Percentiles rank a stretch among this genome's conserved stretches.
Evolutionary conservation across 2,113 vertebrate genomes (phyloP).

Genomic region (Calidris pygmaea): DNA sequence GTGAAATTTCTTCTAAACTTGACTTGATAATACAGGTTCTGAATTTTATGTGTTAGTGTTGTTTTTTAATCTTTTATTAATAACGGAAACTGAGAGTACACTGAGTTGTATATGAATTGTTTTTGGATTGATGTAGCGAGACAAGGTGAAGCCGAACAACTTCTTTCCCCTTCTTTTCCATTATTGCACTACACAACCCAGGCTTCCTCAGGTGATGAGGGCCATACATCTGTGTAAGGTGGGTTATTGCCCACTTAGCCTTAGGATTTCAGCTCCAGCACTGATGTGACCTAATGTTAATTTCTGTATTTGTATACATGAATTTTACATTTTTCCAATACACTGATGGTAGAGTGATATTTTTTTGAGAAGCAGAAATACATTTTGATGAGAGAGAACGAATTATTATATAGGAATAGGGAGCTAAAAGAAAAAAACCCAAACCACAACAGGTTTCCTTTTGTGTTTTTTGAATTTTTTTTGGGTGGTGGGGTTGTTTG

Average conservation of each 20-base stretch:
- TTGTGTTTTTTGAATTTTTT: background rate
- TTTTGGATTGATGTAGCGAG: background rate
- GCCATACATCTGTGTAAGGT: accelerated
- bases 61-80: background rate
- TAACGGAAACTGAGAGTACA: background rate
- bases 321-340: background rate
- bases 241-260: background rate
- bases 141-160: background rate
- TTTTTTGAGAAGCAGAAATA: background rate
- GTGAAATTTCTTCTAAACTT: background rate
- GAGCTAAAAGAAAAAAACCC: background rate
- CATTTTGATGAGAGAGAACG: background rate
- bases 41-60: background rate
- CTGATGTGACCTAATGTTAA: background rate
- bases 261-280: background rate
- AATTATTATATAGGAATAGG: background rate
- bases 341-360: accelerated
- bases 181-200: background rate
- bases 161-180: background rate
- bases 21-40: background rate
- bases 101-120: background rate
- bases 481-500: background rate
- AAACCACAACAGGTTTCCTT: background rate
- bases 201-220: background rate
- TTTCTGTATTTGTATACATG: background rate